These are phyloP conservation scores for Daboia siamensis DNA, from an alignment of 2,113 vertebrate species.

Conservation along the genomic window DNA sequence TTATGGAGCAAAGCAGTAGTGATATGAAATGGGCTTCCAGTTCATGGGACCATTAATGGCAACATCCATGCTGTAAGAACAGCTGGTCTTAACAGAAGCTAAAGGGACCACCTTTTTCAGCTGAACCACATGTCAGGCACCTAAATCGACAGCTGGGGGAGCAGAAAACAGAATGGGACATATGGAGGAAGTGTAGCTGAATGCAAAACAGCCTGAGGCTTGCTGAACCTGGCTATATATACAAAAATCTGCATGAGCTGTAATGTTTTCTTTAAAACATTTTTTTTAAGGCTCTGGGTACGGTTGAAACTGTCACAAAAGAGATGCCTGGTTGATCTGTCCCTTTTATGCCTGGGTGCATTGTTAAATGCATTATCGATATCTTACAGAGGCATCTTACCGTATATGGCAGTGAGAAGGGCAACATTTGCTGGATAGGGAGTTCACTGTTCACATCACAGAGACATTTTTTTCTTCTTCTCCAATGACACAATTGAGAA, in stretches of 20 bases:
- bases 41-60: neutral
- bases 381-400: neutral
- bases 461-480: neutral
- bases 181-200: neutral
- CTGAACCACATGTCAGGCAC: neutral
- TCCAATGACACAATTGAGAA: neutral
- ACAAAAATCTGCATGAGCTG: neutral
- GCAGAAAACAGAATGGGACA: neutral
- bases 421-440: neutral
- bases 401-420: neutral
- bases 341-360: neutral
- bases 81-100: neutral
- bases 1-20: too few relatives aligned
- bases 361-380: neutral
- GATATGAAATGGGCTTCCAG: too few relatives aligned
- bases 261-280: neutral
- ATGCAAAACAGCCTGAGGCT: neutral
- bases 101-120: neutral
- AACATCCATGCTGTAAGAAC: neutral
- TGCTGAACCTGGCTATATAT: neutral
- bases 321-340: neutral
- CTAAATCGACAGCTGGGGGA: neutral
- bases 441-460: neutral
- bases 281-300: neutral
- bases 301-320: neutral